A percentile compares a stretch with the other conserved stretches of the same genome.
Evolutionary conservation across 2,888 invertebrate genomes (phyloP).

Genomic region (Dolomedes plantarius): DNA sequence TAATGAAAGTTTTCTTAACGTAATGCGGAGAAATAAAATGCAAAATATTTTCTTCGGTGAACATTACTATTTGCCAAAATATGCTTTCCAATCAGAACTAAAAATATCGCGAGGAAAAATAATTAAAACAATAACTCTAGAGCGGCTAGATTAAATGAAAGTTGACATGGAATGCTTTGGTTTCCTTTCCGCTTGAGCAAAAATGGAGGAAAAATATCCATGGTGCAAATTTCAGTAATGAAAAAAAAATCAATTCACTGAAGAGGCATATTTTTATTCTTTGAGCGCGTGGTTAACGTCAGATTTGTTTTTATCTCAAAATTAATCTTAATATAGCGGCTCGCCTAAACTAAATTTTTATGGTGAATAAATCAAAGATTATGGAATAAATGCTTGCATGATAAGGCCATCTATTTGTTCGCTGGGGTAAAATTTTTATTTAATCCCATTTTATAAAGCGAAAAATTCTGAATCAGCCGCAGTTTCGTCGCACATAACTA

Average conservation of each 20-base stretch:
- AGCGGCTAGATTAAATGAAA: background rate
- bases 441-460: slow-evolving; percentile 3
- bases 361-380: slow-evolving; percentile 6
- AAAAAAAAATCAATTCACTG: background rate
- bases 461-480: background rate
- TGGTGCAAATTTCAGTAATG: background rate
- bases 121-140: background rate
- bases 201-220: background rate
- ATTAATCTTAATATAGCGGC: background rate
- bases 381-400: background rate
- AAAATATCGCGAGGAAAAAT: background rate
- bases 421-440: background rate
- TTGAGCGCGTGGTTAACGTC: background rate
- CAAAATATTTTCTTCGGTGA: too few species aligned
- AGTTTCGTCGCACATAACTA: background rate
- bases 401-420: background rate
- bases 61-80: too few species aligned
- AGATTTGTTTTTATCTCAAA: background rate
- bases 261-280: background rate
- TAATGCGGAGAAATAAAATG: too few species aligned
- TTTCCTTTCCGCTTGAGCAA: background rate
- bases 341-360: background rate
- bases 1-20: too few species aligned
- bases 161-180: background rate
- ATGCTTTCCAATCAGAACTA: too few species aligned